These are phyloP conservation scores for Pangasius krempfi DNA, from an alignment of 2,797 vertebrate species.

Conservation along the genomic window DNA sequence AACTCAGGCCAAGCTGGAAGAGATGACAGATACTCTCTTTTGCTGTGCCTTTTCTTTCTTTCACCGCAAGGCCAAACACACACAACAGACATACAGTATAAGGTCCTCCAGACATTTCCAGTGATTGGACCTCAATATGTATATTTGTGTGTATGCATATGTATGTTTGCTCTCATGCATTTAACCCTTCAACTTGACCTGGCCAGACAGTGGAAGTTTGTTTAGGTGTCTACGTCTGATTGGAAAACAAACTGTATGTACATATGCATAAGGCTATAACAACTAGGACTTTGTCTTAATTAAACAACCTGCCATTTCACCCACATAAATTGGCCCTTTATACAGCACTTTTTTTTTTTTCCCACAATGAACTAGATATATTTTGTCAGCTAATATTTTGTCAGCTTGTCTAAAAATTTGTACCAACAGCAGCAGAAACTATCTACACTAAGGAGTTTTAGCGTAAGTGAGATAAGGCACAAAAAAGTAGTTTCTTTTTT, in stretches of 20 bases:
- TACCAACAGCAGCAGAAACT: not conserved
- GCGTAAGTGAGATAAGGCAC: not conserved
- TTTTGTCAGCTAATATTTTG: not conserved
- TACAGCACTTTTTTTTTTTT: not conserved
- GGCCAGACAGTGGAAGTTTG: not conserved
- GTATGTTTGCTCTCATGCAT: not conserved
- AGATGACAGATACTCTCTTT: slow-evolving; percentile 6
- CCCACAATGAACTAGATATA: not conserved
- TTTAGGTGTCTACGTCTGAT: not conserved
- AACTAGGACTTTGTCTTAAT: not conserved
- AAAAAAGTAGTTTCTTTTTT: not conserved
- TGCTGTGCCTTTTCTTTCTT: not conserved
- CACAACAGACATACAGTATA: slow-evolving; percentile 6
- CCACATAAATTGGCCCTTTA: not conserved
- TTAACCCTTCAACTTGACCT: not conserved
- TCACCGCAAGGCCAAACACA: slow-evolving; percentile 3
- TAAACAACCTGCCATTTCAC: not conserved
- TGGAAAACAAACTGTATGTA: not conserved
- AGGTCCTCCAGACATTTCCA: slow-evolving; percentile 20
- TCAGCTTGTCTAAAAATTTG: not conserved
- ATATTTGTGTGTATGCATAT: not conserved
- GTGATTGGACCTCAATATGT: not conserved
- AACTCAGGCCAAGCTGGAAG: slow-evolving; percentile 32
- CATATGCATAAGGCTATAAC: not conserved
- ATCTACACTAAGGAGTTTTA: not conserved